Percentiles rank a stretch among this genome's conserved stretches.
phyloP scores from a whole-genome alignment of 2,888 invertebrate species.

The Drosophila hawaiiensis region DNA sequence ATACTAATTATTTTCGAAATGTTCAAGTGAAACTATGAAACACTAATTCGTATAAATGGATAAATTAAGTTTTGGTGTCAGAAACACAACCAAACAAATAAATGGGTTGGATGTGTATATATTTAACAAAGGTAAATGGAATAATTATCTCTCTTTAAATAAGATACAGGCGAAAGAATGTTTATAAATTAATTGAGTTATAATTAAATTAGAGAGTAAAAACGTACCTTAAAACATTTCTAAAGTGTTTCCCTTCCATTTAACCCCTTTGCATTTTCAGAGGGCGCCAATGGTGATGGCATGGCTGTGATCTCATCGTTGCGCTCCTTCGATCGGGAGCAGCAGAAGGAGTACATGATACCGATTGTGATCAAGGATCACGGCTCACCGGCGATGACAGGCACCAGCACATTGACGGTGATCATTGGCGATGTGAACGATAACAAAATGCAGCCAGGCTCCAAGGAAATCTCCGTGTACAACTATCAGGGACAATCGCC shows the following conservation, averaged over 20 bases:
- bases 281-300: slow-evolving; percentile 98
- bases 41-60: neutral
- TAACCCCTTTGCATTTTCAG: slow-evolving; percentile 85
- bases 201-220: neutral
- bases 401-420: slow-evolving; percentile 97
- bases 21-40: neutral
- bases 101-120: neutral
- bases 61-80: neutral
- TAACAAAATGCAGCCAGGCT: slow-evolving; percentile 99
- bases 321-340: slow-evolving; percentile 96
- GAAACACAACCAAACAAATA: too few relatives aligned
- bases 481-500: slow-evolving; percentile 97
- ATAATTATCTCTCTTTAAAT: neutral
- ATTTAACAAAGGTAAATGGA: neutral
- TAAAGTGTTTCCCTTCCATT: neutral
- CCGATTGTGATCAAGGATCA: slow-evolving; percentile 99
- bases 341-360: slow-evolving; percentile 97
- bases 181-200: neutral
- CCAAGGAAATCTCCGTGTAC: slow-evolving; percentile 98
- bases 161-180: neutral
- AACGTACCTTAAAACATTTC: neutral
- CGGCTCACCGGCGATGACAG: slow-evolving; percentile 98
- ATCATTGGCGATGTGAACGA: slow-evolving; percentile 99
- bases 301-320: slow-evolving; percentile 98
- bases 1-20: neutral